Base-by-base conservation (phyloP, 64 coral and sea anemone species). In the Montipora foliosa region DNA sequence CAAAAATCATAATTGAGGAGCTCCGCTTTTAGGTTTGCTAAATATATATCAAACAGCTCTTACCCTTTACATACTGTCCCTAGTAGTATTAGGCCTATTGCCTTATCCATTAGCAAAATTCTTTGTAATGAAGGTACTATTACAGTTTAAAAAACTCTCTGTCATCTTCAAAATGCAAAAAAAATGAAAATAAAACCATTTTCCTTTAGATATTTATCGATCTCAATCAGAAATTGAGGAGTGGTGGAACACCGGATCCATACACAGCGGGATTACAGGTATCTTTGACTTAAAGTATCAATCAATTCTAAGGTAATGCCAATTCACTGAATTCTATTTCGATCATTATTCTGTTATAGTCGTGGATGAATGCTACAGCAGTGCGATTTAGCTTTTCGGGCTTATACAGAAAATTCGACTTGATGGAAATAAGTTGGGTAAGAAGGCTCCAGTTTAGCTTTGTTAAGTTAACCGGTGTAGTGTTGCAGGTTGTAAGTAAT, bases 331-430 rank as follows among this genome's bases (percentile, higher is more conserved):
- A 64, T 12, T 3, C 3, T 14, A 4, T 64, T 64, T 64, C 61
- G 4, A 15, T 64, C 13, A 12, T 64, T 12, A 64, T 78, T 83
- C 17, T 60, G 2, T 82, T 75, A 59, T 60, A 98, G 96, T 71
- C 81, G 2, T 98, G 96, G 96, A 89, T 98, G 75, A 98, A 94
- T 53, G 82, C 89, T 1, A 91, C 94, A 6, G 79, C 81, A 48
- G 78, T 98, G 19, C 91, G 76, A n/a, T 82, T 98, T 55, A 90
- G 53, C 14, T 98, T 98, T 49, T 90, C 91, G 8, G 71, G 79
- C 5, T 83, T 98, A 49, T 90, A 77, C 75, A 78, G 66, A 87
- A 84, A 77, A 46, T 79, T 98, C 53, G 96, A 95, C n/a, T 29
- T 5, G 11, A 93, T 88, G 90, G 64, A 94, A 46, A 90, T 69